Base-by-base conservation (phyloP, 2,113 vertebrate genomes). In the Bufo gargarizans region DNA sequence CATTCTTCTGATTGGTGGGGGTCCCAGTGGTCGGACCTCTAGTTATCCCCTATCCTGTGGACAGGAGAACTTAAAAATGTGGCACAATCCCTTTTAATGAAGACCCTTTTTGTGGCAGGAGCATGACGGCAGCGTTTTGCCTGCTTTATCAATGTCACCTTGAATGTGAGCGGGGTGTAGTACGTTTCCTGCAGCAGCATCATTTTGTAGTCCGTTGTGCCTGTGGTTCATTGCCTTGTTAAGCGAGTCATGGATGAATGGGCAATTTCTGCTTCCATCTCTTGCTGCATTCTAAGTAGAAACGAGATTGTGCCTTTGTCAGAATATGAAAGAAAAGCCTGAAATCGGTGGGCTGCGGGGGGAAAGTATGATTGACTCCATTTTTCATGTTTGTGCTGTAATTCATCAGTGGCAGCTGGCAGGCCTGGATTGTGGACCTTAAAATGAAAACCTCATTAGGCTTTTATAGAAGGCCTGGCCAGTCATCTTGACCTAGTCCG, bases 371-470 rank as follows among this genome's bases (percentile, higher is more conserved):
- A 71, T 71, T 43, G 6, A 0, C 45, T 65, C 58, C 61, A 61
- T 87, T 77, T 86, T 71, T 89, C 0, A 11, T 56, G 9, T 65
- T 17, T 77, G 7, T 56, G 17, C 65, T 50, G 9, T 50, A 55
- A 76, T 16, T 6, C 5, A 33, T 80, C 55, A 3, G 65, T 50
- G 80, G 43, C 50, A 71, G n/a, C 33, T 16, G 0, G 0, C 9
- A 45, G 49, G 47, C 63, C 47, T 87, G 82, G 89, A 89, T 91
- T 90, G 80, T 91, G 81, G 89, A 88, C 6, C 77, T 84, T 11
- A 22, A 67, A 83, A 43, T 59, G n/a, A 63, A 45, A 13, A 65
- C 45, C 17, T 19, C 80, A 33, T 84, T 74, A 16, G 49, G 9
- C 0, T 43, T 22, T 33, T 74, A 6, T 74, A 19, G 22, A 83